Base-by-base conservation (phyloP, 2,113 vertebrate species). In the Clarias batrachus region DNA sequence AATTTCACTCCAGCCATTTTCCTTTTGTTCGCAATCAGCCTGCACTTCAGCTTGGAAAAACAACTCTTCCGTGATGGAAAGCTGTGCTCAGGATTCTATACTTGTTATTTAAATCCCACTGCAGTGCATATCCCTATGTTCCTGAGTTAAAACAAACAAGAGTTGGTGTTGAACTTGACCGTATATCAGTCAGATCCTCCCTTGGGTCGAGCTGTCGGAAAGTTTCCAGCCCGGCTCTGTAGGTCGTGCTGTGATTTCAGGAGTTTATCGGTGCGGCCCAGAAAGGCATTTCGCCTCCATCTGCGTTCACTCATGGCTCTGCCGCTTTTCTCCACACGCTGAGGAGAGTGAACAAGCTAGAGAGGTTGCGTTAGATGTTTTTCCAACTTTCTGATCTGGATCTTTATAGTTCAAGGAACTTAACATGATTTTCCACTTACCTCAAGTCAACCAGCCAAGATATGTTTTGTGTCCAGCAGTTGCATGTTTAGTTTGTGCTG, bases 341-440 rank as follows among this genome's bases (percentile, higher is more conserved):
- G 19, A 23, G 54, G 41, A 25, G 19, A 56, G 14, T 70, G 65
- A 70, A 83, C 63, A 66, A 4, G n/a, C 17, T 70, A n/a, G 16
- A 82, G 48, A 21, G 3, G 7, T 7, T 68, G 41, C n/a, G 37
- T 82, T 52, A 1, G 23, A 48, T n/a, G 41, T 73, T 25, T 76
- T 76, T n/a, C 73, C 21, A 23, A 25, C 9, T 52, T 48, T 76
- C 21, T 66, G 9, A 30, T 78, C 41, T 48, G 54, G 25, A 77
- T 21, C 41, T 27, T 65, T 11, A 8, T 30, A 25, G 84, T 25
- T 66, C 33, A 66, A 27, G 9, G 16, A 59, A 59, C 54, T 59
- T 9, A 25, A 77, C 74, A 17, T 77, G 74, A 77, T 27, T 77
- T 77, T 79, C 54, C 76, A 79, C 76, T 79, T 56, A 27, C 6